phyloP scores from a whole-genome alignment of 2,888 invertebrate species.

The Pseudoips prasinana region DNA sequence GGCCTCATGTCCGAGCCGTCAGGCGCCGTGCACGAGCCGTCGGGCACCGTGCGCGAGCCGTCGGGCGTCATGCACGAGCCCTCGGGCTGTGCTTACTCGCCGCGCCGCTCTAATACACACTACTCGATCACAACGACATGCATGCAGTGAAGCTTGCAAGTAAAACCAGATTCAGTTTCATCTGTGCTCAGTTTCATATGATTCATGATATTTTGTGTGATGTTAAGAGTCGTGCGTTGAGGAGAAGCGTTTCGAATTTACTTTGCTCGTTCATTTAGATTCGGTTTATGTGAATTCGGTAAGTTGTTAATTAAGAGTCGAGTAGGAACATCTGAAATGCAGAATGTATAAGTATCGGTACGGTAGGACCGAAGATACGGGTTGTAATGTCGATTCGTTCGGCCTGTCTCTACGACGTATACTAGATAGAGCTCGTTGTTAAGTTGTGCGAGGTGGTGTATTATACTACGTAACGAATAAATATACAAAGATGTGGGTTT shows the following conservation, averaged over 20 bases:
- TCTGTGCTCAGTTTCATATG: conserved; percentile 81
- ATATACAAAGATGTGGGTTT: conserved; percentile 80
- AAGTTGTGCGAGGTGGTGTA: conserved; percentile 80
- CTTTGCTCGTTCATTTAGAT: conserved; percentile 68
- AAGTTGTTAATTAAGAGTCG: conserved; percentile 71
- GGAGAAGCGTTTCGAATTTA: conserved; percentile 83
- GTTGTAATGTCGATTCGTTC: conserved; percentile 59
- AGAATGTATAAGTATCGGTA: conserved; percentile 73
- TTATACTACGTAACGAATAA: conserved; percentile 71
- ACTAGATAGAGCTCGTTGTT: conserved; percentile 63
- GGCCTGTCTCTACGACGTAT: conserved; percentile 54
- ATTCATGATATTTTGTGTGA: conserved; percentile 79
- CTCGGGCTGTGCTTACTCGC: conserved; percentile 30
- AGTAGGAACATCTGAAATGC: conserved; percentile 77
- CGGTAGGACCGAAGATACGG: conserved; percentile 53
- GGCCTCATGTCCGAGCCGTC: conserved; percentile 41
- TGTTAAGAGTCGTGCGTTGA: conserved; percentile 82
- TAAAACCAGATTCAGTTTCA: conserved; percentile 80
- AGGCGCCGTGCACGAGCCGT: conserved; percentile 41
- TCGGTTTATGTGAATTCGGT: conserved; percentile 71
- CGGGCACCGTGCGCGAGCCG: conserved; percentile 28
- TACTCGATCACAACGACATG: conserved; percentile 77
- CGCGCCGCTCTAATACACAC: conserved; percentile 58
- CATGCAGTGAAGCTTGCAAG: conserved; percentile 81
- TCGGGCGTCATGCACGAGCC: conserved; percentile 7